Evolutionary conservation across 2,113 vertebrate species (phyloP), one percentile per base, ranked within the genome.

Genomic region (Scomber scombrus): DNA sequence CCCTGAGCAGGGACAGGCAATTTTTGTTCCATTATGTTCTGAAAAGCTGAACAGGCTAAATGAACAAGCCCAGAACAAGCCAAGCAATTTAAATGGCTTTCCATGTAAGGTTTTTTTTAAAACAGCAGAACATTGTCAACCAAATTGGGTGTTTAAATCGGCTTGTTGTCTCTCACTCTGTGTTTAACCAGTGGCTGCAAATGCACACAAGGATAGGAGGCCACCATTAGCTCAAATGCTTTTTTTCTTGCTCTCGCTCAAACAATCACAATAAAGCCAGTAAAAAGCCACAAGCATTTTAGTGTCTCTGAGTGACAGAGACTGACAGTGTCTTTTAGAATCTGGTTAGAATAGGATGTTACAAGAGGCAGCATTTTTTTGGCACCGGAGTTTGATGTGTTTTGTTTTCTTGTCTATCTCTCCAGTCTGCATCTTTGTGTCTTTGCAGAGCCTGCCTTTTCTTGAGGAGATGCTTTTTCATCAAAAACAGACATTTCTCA

Each of bases 11-110:
- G 73, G 56, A 66, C 64, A 84, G 76, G 78, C 77, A 79, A 90
- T 91, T 93, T 91, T 75, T 12, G 2, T 31, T 84, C 85, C 77
- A 89, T 89, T 89, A 84, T 87, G 72, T 81, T 74, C 73, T n/a
- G 56, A 61, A 76, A 81, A 85, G 73, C 88, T 58, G 87, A 91
- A 82, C 64, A 16, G 50, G 75, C 89, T 82, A 82, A 93, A 92
- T 77, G 74, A 78, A 87, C 77, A 65, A 67, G 60, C 71, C 77
- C 67, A 54, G 80, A 86, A 86, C 84, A 90, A 78, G 81, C 82
- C 68, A 70, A 78, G 68, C 70, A 83, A 66, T 87, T 88, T 88
- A 85, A 70, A 73, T 43, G 75, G 66, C 73, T 88, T 88, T 70
- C 72, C 60, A 73, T 61, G 80, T 52, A 14, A 15, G 65, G 63